phyloP scores from a whole-genome alignment of 2,888 invertebrate genomes.

The Parnassius smintheus region DNA sequence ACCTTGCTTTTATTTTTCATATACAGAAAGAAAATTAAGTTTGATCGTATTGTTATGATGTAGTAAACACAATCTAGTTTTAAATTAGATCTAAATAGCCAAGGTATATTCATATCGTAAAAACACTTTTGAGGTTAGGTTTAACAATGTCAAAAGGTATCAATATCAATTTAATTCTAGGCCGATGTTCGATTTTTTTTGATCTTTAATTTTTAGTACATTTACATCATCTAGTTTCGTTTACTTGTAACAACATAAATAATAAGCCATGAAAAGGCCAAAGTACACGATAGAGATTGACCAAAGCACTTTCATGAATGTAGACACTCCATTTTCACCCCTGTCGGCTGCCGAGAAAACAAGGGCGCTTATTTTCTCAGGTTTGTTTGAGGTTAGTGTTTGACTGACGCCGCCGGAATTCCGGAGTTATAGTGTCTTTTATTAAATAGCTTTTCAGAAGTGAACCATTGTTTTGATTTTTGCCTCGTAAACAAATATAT shows the following conservation, averaged over 20 bases:
- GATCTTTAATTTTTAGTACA: no score
- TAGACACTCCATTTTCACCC: conserved; percentile 48
- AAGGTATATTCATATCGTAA: no score
- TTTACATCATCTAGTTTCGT: neutral
- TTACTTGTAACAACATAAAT: conserved; percentile 17
- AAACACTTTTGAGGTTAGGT: no score
- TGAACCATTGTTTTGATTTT: neutral
- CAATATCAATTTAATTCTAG: no score
- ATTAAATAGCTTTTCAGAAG: conserved; percentile 30
- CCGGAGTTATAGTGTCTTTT: conserved; percentile 42
- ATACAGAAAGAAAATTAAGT: no score
- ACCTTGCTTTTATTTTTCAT: no score
- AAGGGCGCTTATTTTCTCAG: conserved; percentile 58
- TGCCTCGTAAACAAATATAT: neutral
- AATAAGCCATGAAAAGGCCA: conserved; percentile 35
- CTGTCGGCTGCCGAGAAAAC: conserved; percentile 51
- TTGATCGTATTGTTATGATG: no score
- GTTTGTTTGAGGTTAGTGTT: conserved; percentile 63
- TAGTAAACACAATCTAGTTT: no score
- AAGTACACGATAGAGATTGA: conserved; percentile 46
- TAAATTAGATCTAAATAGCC: no score
- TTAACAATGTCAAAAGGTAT: no score
- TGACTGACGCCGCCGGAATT: conserved; percentile 46
- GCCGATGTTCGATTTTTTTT: no score
- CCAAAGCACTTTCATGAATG: conserved; percentile 48